Base-by-base conservation (phyloP, 30 jellyfish, hydroid and myxozoan species). In the Chironex yamaguchii region DNA sequence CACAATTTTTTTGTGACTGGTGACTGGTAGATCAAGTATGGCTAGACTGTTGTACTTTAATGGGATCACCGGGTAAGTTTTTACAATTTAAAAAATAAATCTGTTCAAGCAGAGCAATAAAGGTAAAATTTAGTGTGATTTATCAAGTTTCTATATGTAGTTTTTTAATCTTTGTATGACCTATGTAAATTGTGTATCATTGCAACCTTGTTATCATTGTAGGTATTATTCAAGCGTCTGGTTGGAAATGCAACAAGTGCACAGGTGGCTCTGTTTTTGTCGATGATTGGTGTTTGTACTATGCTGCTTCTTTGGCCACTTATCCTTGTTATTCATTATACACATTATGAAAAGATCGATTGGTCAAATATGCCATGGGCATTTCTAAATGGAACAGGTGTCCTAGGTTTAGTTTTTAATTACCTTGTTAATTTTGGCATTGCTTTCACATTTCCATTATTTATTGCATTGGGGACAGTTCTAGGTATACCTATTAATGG, bases 401-500 rank as follows among this genome's bases (percentile, higher is more conserved):
- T 78, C 12, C 53, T 93, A 11, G 88, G 67, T 1, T 85, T 93
- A 13, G 82, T 93, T 32, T 93, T 88, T 65, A 88, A 93, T 67
- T 93, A 69, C 71, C 51, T 93, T 75, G 86, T 93, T 62, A 88
- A 83, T 48, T 93, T 93, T 63, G 98, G 98, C 28, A 93, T 93
- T 13, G 91, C 97, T 13, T 83, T 72, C 75, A 93, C 98, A 2
- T 86, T 89, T 31, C 98, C 98, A 24, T 51, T 93, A 65, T 93
- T 93, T 36, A 93, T 93, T 26, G 96, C 98, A 1, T 74, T 93
- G 51, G 98, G 98, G 3, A 33, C 85, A 29, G 35, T 93, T 86
- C 90, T 93, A 33, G 97, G 97, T 14, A 84, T 93, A 24, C 98
- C 98, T 2, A 36, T 93, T 9, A 93, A 84, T 72, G 98, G 97